Evolutionary conservation across 2,113 vertebrate genomes (phyloP).

Genomic region (Platysteira castanea): DNA sequence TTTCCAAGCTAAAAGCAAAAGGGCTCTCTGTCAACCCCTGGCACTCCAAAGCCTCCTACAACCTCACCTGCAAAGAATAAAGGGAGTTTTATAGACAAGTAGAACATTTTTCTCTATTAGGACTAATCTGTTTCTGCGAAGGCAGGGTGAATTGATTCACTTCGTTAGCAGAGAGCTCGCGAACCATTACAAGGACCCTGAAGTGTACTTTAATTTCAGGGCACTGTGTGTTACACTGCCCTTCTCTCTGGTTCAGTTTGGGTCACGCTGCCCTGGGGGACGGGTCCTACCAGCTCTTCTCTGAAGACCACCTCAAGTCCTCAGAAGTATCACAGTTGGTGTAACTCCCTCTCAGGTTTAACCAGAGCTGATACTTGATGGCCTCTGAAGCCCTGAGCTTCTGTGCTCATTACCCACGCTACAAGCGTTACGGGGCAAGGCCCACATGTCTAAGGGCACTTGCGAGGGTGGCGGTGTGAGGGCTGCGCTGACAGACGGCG

Average conservation of each 20-base stretch:
- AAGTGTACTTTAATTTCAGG: not conserved
- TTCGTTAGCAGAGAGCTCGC: not conserved
- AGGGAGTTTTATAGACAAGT: rapidly evolving
- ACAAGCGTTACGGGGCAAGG: rapidly evolving
- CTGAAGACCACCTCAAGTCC: not conserved
- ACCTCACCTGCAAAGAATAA: not conserved
- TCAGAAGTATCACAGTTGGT: rapidly evolving
- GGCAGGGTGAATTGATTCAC: not conserved
- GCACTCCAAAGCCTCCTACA: not conserved
- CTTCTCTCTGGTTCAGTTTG: rapidly evolving
- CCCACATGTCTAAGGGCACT: rapidly evolving
- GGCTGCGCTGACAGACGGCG: rapidly evolving
- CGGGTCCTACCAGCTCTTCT: rapidly evolving
- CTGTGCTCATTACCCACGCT: rapidly evolving
- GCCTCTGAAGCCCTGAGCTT: rapidly evolving
- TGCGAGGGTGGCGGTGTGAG: rapidly evolving
- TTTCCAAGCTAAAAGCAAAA: not conserved
- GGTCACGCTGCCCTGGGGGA: not conserved
- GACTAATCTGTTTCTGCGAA: not conserved
- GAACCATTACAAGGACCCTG: too few relatives aligned
- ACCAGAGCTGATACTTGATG: rapidly evolving
- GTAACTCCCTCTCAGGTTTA: not conserved
- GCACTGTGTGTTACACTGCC: too few relatives aligned
- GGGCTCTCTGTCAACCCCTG: not conserved
- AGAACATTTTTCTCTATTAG: not conserved